A percentile compares a stretch with the other conserved stretches of the same genome.
Evolutionary conservation across 1,140 invertebrate species (phyloP).

Genomic region (Tigriopus japonicus): DNA sequence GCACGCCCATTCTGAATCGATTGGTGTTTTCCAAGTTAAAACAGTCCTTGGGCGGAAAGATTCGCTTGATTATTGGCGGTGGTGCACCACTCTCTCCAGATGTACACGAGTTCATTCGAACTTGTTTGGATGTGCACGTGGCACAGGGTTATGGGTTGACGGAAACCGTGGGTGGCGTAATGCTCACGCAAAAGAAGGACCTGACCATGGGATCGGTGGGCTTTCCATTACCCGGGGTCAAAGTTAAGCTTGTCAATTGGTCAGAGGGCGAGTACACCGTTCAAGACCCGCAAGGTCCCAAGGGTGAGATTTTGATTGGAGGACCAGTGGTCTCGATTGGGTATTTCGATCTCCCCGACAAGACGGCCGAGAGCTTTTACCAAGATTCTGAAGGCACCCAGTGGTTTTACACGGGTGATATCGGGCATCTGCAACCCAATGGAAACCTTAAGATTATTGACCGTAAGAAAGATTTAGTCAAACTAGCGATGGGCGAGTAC

Average conservation of each 20-base stretch:
- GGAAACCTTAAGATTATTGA: constrained; percentile 22
- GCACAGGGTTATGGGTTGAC: constrained; percentile 92
- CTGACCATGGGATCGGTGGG: constrained; percentile 17
- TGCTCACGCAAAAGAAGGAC: constrained; percentile 58
- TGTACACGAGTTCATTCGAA: constrained; percentile 82
- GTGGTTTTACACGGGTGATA: constrained; percentile 23
- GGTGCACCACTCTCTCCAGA: constrained; percentile 89
- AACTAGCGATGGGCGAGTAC: constrained; percentile 31
- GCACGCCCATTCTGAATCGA: constrained; percentile 25
- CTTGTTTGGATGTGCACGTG: constrained; percentile 72
- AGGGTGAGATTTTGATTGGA: constrained; percentile 79
- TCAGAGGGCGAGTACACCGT: constrained; percentile 34
- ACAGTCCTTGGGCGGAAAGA: constrained; percentile 59
- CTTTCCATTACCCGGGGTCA: constrained; percentile 16
- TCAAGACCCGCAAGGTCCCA: constrained; percentile 51
- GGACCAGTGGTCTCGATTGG: constrained; percentile 21
- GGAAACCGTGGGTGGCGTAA: constrained; percentile 81
- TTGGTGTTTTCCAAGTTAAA: constrained; percentile 57
- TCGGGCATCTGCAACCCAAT: constrained; percentile 21
- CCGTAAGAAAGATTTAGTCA: constrained; percentile 24
- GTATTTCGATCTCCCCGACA: constrained; percentile 34
- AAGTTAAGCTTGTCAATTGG: constrained; percentile 34
- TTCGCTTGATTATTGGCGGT: constrained; percentile 69
- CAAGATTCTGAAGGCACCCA: constrained; percentile 24
- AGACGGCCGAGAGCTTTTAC: constrained; percentile 34